Evolutionary conservation across 2,113 vertebrate genomes (phyloP).

Genomic region (Chrysemys picta): DNA sequence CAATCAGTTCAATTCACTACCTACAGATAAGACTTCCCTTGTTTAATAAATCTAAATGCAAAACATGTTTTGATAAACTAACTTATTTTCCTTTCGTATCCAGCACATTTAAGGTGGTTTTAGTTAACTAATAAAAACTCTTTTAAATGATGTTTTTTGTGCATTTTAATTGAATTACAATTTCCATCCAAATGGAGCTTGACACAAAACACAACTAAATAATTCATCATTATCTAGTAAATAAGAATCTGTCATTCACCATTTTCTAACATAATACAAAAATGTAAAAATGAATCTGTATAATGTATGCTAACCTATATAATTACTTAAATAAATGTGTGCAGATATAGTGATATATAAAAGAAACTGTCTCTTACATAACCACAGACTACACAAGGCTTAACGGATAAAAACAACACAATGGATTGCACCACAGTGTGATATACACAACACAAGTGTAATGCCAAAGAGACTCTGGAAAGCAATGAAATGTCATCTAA

Average conservation of each 20-base stretch:
- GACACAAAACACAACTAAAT: neutral
- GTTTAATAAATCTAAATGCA: neutral
- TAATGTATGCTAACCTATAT: neutral
- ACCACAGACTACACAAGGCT: neutral
- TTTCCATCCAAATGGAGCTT: neutral
- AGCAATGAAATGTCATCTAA: constrained; percentile 33
- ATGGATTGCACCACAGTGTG: neutral
- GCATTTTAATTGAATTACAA: neutral
- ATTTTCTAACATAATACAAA: neutral
- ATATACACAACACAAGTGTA: neutral
- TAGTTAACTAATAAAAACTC: neutral
- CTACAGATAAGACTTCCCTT: neutral
- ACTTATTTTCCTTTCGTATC: neutral
- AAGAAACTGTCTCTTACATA: neutral
- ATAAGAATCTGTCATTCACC: neutral
- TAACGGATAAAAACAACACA: neutral
- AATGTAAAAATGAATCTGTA: neutral
- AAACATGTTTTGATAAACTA: neutral
- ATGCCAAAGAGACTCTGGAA: constrained; percentile 31
- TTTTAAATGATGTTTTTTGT: neutral
- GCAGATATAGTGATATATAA: neutral
- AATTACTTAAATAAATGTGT: neutral
- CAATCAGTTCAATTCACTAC: neutral
- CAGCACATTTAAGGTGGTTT: neutral
- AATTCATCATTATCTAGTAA: neutral